phyloP scores from a whole-genome alignment of 2,113 vertebrate genomes.

The Alosa alosa region DNA sequence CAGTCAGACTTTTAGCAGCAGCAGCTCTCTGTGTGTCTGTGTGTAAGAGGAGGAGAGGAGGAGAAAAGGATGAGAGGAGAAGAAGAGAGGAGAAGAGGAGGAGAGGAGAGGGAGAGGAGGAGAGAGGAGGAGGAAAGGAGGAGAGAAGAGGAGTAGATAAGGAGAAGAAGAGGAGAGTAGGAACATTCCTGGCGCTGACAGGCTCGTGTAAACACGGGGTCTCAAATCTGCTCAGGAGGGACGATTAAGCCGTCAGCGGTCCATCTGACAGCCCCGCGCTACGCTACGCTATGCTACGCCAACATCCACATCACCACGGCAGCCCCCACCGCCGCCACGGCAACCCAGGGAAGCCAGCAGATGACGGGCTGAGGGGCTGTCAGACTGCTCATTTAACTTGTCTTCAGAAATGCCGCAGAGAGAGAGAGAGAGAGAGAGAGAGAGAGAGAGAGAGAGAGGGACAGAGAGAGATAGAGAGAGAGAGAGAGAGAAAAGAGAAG shows the following conservation, averaged over 20 bases:
- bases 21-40: slow-evolving; percentile 87
- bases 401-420: slow-evolving; percentile 75
- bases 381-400: slow-evolving; percentile 99
- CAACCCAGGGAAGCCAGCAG: slow-evolving; percentile 88
- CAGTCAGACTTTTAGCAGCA: slow-evolving; percentile 63
- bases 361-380: slow-evolving; percentile 87
- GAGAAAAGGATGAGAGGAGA: too few species aligned
- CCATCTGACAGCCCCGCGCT: slow-evolving; percentile 87
- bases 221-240: slow-evolving; percentile 98
- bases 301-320: background rate
- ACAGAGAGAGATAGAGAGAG: slow-evolving; percentile 21
- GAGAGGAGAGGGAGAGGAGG: too few species aligned
- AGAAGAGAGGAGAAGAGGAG: too few species aligned
- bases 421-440: slow-evolving; percentile 55
- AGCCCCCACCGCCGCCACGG: slow-evolving; percentile 62
- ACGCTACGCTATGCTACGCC: background rate
- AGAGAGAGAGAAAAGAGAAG: background rate
- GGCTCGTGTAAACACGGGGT: slow-evolving; percentile 97
- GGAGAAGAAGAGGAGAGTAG: slow-evolving; percentile 49
- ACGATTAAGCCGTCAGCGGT: slow-evolving; percentile 99
- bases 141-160: too few species aligned
- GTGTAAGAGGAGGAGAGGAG: slow-evolving; percentile 71
- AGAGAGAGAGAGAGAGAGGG: slow-evolving; percentile 81
- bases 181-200: slow-evolving; percentile 98
- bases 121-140: too few species aligned